Evolutionary conservation across 2,797 vertebrate species (phyloP).

Genomic region (Pristis pectinata): DNA sequence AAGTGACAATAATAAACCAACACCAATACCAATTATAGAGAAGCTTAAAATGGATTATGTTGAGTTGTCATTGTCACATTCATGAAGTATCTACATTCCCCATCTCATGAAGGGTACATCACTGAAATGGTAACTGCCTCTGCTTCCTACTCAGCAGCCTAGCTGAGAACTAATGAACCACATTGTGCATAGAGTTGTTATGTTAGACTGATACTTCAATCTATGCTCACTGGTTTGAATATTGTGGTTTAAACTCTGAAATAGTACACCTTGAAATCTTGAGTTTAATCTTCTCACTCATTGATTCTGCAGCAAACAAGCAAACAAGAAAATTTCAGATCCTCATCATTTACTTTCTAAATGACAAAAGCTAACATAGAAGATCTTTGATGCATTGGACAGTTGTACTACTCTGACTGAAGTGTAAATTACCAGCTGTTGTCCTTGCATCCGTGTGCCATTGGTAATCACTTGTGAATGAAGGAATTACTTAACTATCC

Average conservation of each 20-base stretch:
- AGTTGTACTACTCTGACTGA: neutral
- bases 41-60: neutral
- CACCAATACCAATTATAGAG: no score
- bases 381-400: conserved; percentile 17
- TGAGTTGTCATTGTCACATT: neutral
- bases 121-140: neutral
- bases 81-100: neutral
- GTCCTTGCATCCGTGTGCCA: conserved; percentile 20
- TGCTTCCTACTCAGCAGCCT: neutral
- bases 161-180: neutral
- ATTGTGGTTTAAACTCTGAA: neutral
- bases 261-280: neutral
- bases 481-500: conserved; percentile 35
- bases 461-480: conserved; percentile 37
- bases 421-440: conserved; percentile 28
- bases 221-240: neutral
- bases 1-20: no score
- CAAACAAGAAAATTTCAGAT: conserved; percentile 28
- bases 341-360: conserved; percentile 10
- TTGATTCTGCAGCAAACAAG: conserved; percentile 15
- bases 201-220: neutral
- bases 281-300: neutral
- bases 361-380: conserved; percentile 13
- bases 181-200: neutral
- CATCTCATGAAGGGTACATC: neutral